Conservation (phyloP, 2,113 vertebrate species). For the Mus spicilegus region DNA sequence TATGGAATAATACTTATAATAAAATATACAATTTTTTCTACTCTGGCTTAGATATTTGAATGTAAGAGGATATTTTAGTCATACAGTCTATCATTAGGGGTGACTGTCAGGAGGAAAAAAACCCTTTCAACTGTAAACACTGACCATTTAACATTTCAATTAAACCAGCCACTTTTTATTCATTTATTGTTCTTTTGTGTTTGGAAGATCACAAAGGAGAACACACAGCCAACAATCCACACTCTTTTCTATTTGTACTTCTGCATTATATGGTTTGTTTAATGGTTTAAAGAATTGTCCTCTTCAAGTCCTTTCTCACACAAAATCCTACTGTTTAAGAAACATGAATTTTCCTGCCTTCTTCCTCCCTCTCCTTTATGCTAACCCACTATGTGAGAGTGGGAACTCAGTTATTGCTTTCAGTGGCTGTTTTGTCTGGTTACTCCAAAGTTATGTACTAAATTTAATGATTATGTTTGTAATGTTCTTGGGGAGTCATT, state of each 20-base stretch:
- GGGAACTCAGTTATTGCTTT: not conserved
- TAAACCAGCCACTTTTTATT: not conserved
- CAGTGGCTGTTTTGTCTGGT: not conserved
- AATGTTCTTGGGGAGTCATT: not conserved
- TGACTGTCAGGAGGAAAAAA: not conserved
- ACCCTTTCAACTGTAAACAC: constrained; percentile 8
- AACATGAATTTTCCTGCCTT: constrained; percentile 3
- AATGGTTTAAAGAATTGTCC: constrained; percentile 50
- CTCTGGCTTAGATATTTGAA: not conserved
- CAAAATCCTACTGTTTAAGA: not conserved
- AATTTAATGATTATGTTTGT: not conserved
- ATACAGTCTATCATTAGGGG: constrained; percentile 8
- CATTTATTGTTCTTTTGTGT: not conserved
- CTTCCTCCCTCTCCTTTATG: not conserved
- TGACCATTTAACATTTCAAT: constrained; percentile 43
- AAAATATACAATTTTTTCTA: not conserved
- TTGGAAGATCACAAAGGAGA: constrained; percentile 35
- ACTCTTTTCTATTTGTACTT: constrained; percentile 40
- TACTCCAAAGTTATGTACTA: not conserved
- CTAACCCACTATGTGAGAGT: not conserved
- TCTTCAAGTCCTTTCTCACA: constrained; percentile 45
- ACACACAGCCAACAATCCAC: not conserved
- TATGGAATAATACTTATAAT: not conserved
- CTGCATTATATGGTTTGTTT: constrained; percentile 58
- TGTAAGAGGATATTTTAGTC: constrained; percentile 22